Evolutionary conservation across 2,113 vertebrate genomes (phyloP), one percentile per base, ranked within the genome.

Genomic region (Zosterops borbonicus): DNA sequence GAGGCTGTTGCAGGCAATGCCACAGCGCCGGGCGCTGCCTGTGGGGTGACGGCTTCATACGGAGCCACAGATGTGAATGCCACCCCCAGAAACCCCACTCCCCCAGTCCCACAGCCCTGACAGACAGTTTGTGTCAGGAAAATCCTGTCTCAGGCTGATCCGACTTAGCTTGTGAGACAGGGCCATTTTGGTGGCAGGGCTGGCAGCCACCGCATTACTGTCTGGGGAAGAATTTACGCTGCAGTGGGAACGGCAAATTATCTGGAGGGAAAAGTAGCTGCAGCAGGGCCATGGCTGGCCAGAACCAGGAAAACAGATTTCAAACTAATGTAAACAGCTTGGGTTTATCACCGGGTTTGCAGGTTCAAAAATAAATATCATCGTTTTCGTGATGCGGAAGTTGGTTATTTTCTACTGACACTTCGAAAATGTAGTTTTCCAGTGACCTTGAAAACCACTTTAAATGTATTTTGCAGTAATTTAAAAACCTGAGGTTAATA

Each of bases 361-460:
- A 97, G 96, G 96, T 96, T 95, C 83, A 83, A 85, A 95, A 97
- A 97, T 96, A 96, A 97, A 95, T 96, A 97, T 93, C 96, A 71
- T 69, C 9, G 18, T 14, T 83, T 93, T 31, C 46, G 76, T 55
- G 89, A 89, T 67, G 76, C 9, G 3, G 12, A 90, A 89, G 89
- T 92, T 92, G 91, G 92, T 87, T 91, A 94, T 95, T 95, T 94
- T 71, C 96, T 83, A 90, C 91, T 19, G 91, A 92, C 89, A 22
- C 96, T 97, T 92, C 17, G 75, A 39, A 96, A 95, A 95, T 90
- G 83, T 42, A n/a, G 94, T 71, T 95, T 90, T 75, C 88, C 83
- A 8, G 58, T 49, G 92, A 96, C 95, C 96, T 96, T 96, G 93
- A 90, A 95, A 96, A 86, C 83, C 88, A 93, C 79, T 96, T 96